phyloP scores from a whole-genome alignment of 1,140 invertebrate genomes.

The Hypothenemus hampei region DNA sequence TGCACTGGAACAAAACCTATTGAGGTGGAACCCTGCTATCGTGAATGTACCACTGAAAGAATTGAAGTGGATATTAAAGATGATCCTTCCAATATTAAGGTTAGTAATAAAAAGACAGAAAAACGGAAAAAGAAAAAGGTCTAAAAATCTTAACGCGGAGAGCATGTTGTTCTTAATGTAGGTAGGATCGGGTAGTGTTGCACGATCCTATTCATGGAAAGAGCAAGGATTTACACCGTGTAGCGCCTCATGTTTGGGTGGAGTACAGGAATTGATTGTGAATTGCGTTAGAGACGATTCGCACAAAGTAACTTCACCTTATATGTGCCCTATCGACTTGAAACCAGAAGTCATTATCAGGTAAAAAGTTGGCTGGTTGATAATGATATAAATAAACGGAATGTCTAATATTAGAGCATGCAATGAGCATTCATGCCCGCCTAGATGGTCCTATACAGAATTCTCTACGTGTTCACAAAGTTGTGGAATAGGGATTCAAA shows the following conservation, averaged over 20 bases:
- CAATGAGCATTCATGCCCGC: constrained; percentile 88
- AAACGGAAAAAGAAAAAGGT: too few relatives aligned
- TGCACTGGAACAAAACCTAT: constrained; percentile 78
- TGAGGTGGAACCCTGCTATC: constrained; percentile 71
- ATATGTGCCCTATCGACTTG: constrained; percentile 73
- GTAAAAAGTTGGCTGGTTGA: too few relatives aligned
- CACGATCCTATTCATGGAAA: constrained; percentile 76
- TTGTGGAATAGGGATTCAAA: constrained; percentile 89
- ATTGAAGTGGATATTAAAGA: constrained; percentile 42
- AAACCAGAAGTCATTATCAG: constrained; percentile 82
- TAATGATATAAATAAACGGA: too few relatives aligned
- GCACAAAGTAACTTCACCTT: constrained; percentile 75
- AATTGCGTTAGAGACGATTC: constrained; percentile 84
- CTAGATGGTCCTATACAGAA: constrained; percentile 81
- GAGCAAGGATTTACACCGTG: constrained; percentile 83
- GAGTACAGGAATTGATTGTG: constrained; percentile 84
- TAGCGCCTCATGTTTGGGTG: constrained; percentile 90
- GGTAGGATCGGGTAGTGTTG: constrained; percentile 45
- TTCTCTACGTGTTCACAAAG: constrained; percentile 81
- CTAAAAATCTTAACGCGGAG: too few relatives aligned
- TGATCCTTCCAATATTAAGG: constrained; percentile 47
- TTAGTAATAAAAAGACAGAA: constrained; percentile 23
- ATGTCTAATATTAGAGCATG: constrained; percentile 65
- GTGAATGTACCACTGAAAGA: constrained; percentile 56
- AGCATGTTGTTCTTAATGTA: not conserved